Evolutionary conservation across 2,113 vertebrate genomes (phyloP).

Genomic region (Microcebus murinus): DNA sequence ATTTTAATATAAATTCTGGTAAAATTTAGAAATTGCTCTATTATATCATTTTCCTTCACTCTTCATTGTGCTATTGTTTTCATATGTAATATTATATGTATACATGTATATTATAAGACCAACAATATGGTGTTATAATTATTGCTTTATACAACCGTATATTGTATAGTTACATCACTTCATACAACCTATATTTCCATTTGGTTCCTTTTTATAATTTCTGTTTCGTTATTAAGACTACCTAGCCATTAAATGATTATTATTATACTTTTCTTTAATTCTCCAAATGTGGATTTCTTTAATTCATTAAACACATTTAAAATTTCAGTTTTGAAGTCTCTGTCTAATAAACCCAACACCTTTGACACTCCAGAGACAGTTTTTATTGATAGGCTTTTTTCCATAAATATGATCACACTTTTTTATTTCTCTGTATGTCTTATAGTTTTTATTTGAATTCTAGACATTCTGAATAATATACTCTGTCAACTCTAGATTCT

Average conservation of each 20-base stretch:
- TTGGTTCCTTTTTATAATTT: neutral
- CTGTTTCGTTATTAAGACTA: neutral
- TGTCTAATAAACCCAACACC: neutral
- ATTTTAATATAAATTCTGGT: neutral
- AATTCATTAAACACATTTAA: neutral
- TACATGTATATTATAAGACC: neutral
- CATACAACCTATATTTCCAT: neutral
- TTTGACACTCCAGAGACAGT: neutral
- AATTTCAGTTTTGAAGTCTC: neutral
- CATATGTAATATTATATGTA: neutral
- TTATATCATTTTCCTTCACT: neutral
- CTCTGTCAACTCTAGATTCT: neutral
- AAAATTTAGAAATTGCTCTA: neutral
- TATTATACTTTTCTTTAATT: neutral
- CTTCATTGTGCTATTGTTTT: neutral
- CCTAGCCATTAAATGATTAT: neutral
- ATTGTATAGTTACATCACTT: neutral
- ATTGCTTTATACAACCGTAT: neutral
- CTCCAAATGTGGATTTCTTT: neutral
- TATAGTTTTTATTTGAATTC: neutral
- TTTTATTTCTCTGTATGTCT: neutral
- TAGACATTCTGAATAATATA: neutral
- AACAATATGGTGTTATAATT: neutral
- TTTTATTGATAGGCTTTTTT: neutral
- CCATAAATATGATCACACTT: neutral